Base-by-base conservation (phyloP, 2,113 vertebrate species). In the Progne subis region DNA sequence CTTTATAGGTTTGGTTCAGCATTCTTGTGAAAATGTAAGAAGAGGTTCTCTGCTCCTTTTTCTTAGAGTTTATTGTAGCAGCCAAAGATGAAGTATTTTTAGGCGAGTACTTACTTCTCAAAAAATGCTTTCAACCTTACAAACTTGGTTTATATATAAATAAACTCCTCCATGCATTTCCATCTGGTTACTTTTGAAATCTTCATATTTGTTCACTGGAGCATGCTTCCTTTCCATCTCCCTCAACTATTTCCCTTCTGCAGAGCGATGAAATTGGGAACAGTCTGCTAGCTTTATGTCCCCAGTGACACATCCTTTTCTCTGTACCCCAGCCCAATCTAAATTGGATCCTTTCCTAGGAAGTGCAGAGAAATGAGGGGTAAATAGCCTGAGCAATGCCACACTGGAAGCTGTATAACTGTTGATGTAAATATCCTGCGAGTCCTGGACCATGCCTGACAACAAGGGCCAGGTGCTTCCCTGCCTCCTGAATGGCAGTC, bases 151-250 rank as follows among this genome's bases (percentile, higher is more conserved):
- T 96, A 59, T 94, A 82, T 65, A 77, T 87, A 87, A 53, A 77
- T 87, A 91, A 91, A 76, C 46, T 91, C 44, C 29, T 81, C 68
- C 55, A 32, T 77, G 50, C 4, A 0, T 69, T 88, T 59, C 91
- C 87, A 95, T 94, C 95, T 96, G 71, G 71, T 79, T 95, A 63
- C 82, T 94, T 95, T 55, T 47, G 63, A 82, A 80, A 70, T 79
- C 25, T 80, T 76, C 57, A 57, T 43, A 55, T 80, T 88, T 88
- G 60, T 68, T 95, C 75, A 18, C 70, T 94, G 95, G 63, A 90
- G 46, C 67, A 52, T 49, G 52, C 68, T 69, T 92, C 59, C 67
- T 79, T 85, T 61, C 55, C 55, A 76, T 24, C 29, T 79, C 70
- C 55, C 91, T 94, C 78, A 63, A 37, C 65, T 13, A 6, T 79